These are phyloP conservation scores for Trissolcus brochymenae DNA, from an alignment of 2,888 invertebrate species.

Conservation along the genomic window DNA sequence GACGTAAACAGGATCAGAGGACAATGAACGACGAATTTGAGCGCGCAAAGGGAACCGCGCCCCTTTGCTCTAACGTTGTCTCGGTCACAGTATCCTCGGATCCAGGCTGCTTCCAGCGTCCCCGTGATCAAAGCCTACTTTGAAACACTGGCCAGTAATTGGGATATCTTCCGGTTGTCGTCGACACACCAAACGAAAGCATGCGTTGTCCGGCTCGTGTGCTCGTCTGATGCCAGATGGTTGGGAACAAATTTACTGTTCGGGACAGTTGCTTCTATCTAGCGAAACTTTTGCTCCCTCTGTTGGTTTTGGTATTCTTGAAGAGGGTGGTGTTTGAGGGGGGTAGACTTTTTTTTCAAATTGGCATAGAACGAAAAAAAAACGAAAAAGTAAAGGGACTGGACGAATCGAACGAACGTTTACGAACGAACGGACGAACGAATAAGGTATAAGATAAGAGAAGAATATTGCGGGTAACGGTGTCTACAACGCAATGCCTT, in stretches of 20 bases:
- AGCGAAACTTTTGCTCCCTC: neutral
- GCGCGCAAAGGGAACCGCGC: constrained; percentile 42
- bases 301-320: constrained; percentile 1
- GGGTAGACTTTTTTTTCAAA: neutral
- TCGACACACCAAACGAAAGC: neutral
- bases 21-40: constrained; percentile 38
- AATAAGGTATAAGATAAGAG: constrained; percentile 63
- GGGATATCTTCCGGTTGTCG: constrained; percentile 2
- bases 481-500: constrained; percentile 77
- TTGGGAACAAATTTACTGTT: neutral
- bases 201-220: constrained; percentile 4
- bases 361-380: constrained; percentile 23
- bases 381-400: constrained; percentile 50
- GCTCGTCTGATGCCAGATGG: constrained; percentile 1
- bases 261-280: constrained; percentile 1
- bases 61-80: constrained; percentile 17
- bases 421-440: constrained; percentile 64
- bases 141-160: neutral
- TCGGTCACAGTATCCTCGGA: constrained; percentile 3
- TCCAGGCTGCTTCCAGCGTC: constrained; percentile 1
- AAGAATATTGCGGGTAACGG: constrained; percentile 76
- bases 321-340: neutral
- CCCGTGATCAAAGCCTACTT: neutral
- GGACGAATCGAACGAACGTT: constrained; percentile 63
- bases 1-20: constrained; percentile 33